A percentile compares a stretch with the other conserved stretches of the same genome.
These are phyloP conservation scores for Halichoerus grypus DNA, from an alignment of 2,113 vertebrate species.

Conservation along the genomic window DNA sequence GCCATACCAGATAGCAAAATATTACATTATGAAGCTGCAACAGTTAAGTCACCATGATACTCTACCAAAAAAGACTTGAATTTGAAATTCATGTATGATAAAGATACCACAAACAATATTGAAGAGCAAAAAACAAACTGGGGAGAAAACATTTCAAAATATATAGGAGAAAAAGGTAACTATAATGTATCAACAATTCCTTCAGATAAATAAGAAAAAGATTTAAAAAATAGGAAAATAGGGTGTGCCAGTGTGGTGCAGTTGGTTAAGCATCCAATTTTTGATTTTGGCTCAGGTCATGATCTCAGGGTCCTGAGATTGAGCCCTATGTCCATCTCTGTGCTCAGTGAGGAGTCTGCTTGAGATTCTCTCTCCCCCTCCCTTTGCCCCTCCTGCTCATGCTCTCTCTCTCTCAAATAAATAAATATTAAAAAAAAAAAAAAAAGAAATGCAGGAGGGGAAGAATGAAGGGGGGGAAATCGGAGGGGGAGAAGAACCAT, in stretches of 20 bases:
- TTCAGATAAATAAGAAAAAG: constrained; percentile 5
- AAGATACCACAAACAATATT: background rate
- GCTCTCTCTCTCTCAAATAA: background rate
- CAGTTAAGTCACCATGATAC: background rate
- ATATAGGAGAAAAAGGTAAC: background rate
- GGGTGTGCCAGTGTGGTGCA: background rate
- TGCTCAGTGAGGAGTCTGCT: background rate
- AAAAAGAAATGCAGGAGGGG: no score
- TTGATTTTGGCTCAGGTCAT: background rate
- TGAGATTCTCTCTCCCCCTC: background rate
- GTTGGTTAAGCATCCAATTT: background rate
- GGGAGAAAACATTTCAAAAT: constrained; percentile 40
- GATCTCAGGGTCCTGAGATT: background rate
- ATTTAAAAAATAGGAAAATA: background rate
- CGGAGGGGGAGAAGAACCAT: no score
- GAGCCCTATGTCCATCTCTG: background rate
- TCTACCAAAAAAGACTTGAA: background rate
- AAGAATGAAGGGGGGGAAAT: no score
- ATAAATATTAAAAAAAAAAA: background rate
- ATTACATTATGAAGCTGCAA: background rate
- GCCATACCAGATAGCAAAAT: background rate
- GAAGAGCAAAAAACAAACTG: background rate
- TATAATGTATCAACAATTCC: background rate
- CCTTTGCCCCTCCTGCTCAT: background rate
- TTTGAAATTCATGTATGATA: background rate